Conservation (phyloP, 2,797 vertebrate genomes). For the Poliocrania exsul region DNA sequence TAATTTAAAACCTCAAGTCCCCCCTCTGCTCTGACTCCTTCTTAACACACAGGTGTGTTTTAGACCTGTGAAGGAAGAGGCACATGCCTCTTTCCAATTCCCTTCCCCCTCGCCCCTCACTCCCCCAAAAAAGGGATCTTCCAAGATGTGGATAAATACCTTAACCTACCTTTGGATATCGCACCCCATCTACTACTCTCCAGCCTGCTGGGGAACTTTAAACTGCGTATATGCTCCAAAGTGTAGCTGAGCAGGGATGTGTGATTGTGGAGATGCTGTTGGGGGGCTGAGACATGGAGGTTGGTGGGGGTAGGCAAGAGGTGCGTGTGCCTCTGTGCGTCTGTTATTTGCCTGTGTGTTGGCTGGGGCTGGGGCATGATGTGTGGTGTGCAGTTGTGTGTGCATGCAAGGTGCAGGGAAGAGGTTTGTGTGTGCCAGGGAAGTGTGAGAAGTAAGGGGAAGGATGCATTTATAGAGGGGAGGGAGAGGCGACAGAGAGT, state of each 20-base stretch:
- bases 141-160: background rate
- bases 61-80: background rate
- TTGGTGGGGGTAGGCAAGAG: background rate
- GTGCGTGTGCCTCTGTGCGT: background rate
- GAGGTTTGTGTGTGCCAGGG: accelerated
- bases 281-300: accelerated
- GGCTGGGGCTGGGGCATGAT: background rate
- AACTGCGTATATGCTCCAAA: background rate
- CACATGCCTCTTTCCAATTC: background rate
- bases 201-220: background rate
- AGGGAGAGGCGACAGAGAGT: background rate
- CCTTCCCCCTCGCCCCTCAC: too few species aligned
- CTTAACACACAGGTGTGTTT: background rate
- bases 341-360: background rate
- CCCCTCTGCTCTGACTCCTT: background rate
- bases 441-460: background rate
- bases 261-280: background rate
- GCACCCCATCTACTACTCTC: background rate
- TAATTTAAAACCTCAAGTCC: conserved; percentile 9
- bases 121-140: background rate
- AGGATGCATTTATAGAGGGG: background rate
- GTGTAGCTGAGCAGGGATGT: background rate
- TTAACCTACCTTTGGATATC: background rate
- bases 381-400: accelerated
- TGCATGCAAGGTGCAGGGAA: background rate